Evolutionary conservation across 1,140 invertebrate genomes (phyloP), one percentile per base, ranked within the genome.

Genomic region (Drosophila nannoptera): DNA sequence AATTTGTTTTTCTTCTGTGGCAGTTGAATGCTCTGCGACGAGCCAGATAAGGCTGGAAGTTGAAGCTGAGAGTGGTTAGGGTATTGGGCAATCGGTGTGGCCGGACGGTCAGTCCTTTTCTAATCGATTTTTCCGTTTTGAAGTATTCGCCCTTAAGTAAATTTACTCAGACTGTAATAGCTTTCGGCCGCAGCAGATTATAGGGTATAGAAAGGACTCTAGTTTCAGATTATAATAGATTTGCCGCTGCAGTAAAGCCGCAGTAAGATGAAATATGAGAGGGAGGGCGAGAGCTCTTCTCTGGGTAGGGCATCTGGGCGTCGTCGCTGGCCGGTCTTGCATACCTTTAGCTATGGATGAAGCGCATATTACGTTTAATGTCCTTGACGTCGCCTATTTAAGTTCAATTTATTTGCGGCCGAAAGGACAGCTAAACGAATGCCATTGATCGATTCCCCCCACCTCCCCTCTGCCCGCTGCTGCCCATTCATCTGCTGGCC

Each of bases 331-430:
- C 11, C n/a, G 14, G 22, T 7, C 9, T 9, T 33, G 45, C 22
- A 29, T 60, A 67, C 63, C 42, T 71, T 56, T 48, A 54, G 62
- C 48, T 59, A 31, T 14, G 35, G 6, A 53, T 35, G 35, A 29
- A 49, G 42, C 63, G 50, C 52, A 58, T 67, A 74, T 83, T 74
- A 78, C 69, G 73, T 84, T 77, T 81, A 86, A 86, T 81, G 81
- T 68, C 70, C 77, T 77, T 65, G 82, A 87, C 81, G 74, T 86
- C 81, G 67, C 73, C 81, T 86, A 86, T 86, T 86, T 86, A 86
- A 86, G 73, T 81, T 86, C 81, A 81, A 86, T 86, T 86, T 86
- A 86, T 86, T 86, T 86, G 82, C 68, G 81, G 63, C 58, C 73
- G 43, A 71, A 53, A 49, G 49, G 53, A 72, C 73, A 69, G 63